Evolutionary conservation across 2,888 invertebrate species (phyloP).

Genomic region (Peribatodes rhomboidaria): DNA sequence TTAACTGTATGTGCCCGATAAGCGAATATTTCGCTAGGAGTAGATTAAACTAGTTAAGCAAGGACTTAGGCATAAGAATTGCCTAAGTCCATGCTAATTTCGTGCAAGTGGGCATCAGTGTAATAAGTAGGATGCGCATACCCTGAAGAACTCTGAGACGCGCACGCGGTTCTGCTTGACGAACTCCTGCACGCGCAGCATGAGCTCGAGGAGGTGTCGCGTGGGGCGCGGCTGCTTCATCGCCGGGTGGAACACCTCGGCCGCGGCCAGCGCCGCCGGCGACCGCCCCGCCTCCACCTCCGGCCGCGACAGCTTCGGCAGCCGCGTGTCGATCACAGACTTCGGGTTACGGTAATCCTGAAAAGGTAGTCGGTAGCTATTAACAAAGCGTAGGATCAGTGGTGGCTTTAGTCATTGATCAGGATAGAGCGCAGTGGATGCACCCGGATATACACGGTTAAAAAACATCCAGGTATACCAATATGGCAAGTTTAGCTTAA

Average conservation of each 20-base stretch:
- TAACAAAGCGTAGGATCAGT: no score
- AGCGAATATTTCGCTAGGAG: no score
- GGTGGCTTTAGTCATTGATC: no score
- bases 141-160: conserved; percentile 90
- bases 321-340: conserved; percentile 88
- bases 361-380: neutral
- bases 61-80: no score
- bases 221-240: conserved; percentile 77
- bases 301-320: conserved; percentile 89
- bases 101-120: no score
- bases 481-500: no score
- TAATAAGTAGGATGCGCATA: conserved; percentile 51
- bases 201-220: conserved; percentile 84
- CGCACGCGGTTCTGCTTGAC: conserved; percentile 88
- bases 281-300: conserved; percentile 86
- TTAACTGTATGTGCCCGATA: no score
- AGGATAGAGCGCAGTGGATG: no score
- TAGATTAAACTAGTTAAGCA: no score
- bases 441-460: no score
- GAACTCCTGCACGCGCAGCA: conserved; percentile 89
- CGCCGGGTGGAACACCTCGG: conserved; percentile 88
- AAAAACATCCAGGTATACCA: no score
- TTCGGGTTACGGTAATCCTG: conserved; percentile 85
- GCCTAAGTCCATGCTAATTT: no score
- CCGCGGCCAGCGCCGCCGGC: conserved; percentile 70